Conservation (phyloP, 35 echinoderm and acorn worm genomes). For the Anneissia japonica region DNA sequence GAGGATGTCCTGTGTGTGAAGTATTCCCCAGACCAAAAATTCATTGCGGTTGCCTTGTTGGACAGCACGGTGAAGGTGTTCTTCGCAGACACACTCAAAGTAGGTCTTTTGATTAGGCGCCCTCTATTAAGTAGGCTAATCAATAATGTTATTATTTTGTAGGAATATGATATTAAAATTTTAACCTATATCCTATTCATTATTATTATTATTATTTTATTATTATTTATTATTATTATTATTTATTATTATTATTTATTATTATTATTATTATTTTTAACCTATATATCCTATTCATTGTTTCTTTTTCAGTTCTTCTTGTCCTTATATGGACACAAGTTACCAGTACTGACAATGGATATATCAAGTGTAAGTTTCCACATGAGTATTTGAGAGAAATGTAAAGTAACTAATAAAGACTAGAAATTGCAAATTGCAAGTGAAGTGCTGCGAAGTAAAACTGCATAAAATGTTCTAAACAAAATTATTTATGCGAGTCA, state of each 20-base stretch:
- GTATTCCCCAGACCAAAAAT: constrained; percentile 77
- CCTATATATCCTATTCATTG: too few relatives aligned
- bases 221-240: too few relatives aligned
- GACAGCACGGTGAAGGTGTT: constrained; percentile 95
- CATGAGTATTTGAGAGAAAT: not conserved
- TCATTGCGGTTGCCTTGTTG: constrained; percentile 70
- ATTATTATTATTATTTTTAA: too few relatives aligned
- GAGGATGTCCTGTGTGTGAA: constrained; percentile 95
- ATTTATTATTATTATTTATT: too few relatives aligned
- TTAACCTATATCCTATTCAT: not conserved
- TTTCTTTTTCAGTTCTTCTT: constrained; percentile 71
- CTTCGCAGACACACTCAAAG: constrained; percentile 93
- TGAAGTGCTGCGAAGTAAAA: too few relatives aligned
- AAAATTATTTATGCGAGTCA: too few relatives aligned
- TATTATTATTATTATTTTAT: not conserved
- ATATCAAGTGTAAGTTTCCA: constrained; percentile 73
- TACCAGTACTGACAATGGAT: constrained; percentile 86
- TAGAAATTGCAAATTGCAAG: too few relatives aligned
- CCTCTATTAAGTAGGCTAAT: too few relatives aligned
- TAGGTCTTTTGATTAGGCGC: too few relatives aligned
- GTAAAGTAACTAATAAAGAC: too few relatives aligned
- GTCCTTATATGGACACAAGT: constrained; percentile 86
- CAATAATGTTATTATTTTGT: too few relatives aligned
- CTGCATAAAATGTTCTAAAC: too few relatives aligned
- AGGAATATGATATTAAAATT: not conserved